Percentiles rank a stretch among this genome's conserved stretches.
phyloP scores from a whole-genome alignment of 2,797 vertebrate species.

The Anabas testudineus region DNA sequence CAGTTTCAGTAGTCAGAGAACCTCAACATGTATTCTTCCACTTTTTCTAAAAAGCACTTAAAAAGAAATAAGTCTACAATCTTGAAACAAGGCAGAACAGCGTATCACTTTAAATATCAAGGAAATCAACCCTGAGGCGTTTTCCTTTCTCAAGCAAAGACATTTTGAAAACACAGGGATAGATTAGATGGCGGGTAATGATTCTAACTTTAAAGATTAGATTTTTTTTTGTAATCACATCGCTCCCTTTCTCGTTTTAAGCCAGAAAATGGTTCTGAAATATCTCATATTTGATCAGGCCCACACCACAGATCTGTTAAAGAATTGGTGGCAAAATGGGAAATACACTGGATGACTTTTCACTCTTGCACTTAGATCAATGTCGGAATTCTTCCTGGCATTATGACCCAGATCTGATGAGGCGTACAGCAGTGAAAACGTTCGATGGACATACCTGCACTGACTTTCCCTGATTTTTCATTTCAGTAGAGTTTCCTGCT shows the following conservation, averaged over 20 bases:
- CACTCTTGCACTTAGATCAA: not conserved
- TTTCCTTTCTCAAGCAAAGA: not conserved
- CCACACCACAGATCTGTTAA: not conserved
- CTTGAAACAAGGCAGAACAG: conserved; percentile 1
- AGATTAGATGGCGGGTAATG: not conserved
- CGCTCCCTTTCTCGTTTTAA: not conserved
- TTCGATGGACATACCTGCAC: not conserved
- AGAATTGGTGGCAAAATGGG: conserved; percentile 10
- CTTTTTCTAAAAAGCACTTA: not conserved
- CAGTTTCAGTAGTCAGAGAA: too few relatives aligned
- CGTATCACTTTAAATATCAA: not conserved
- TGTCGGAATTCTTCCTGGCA: not conserved
- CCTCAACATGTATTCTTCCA: not conserved
- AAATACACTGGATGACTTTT: not conserved
- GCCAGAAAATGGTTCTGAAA: not conserved
- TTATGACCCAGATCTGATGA: not conserved
- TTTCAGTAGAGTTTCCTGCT: conserved; percentile 16
- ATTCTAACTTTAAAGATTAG: not conserved
- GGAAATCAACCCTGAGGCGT: conserved; percentile 1
- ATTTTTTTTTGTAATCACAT: not conserved
- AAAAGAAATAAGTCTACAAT: not conserved
- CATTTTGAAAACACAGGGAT: not conserved
- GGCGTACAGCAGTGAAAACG: not conserved
- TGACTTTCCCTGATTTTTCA: conserved; percentile 1
- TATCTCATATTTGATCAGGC: conserved; percentile 3